Evolutionary conservation across 1,140 invertebrate genomes (phyloP).

Genomic region (Brachionus sp.): DNA sequence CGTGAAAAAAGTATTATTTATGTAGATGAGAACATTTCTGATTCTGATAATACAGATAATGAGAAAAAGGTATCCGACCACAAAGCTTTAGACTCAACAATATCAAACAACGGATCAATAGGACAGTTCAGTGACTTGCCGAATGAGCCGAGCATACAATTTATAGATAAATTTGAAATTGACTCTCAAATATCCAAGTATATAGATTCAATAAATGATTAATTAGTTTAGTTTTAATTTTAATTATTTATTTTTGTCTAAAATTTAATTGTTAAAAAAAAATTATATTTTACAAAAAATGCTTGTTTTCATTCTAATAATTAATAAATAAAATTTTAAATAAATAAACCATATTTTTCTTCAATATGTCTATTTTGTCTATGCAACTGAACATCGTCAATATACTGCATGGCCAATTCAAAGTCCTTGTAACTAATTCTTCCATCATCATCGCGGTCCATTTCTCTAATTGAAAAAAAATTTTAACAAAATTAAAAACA

Average conservation of each 20-base stretch:
- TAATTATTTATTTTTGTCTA: neutral
- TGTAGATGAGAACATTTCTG: neutral
- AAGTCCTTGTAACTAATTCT: conserved; percentile 59
- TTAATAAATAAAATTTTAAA: conserved; percentile 8
- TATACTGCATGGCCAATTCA: conserved; percentile 59
- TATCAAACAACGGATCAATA: neutral
- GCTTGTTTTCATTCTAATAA: neutral
- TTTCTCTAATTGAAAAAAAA: conserved; percentile 50
- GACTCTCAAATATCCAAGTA: neutral
- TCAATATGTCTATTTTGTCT: neutral
- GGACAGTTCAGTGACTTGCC: neutral
- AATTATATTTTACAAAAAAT: neutral
- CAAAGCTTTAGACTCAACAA: neutral
- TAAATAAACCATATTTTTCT: neutral
- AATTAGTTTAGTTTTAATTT: neutral
- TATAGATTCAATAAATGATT: neutral
- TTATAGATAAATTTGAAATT: neutral
- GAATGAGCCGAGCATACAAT: neutral
- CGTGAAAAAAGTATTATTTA: neutral
- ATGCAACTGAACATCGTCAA: conserved; percentile 6
- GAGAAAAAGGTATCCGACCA: neutral
- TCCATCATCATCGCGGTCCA: conserved; percentile 58
- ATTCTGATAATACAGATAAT: neutral
- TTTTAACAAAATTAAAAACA: conserved; percentile 43
- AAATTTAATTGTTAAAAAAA: neutral